Evolutionary conservation across 2,113 vertebrate genomes (phyloP).

Genomic region (Philantomba maxwellii): DNA sequence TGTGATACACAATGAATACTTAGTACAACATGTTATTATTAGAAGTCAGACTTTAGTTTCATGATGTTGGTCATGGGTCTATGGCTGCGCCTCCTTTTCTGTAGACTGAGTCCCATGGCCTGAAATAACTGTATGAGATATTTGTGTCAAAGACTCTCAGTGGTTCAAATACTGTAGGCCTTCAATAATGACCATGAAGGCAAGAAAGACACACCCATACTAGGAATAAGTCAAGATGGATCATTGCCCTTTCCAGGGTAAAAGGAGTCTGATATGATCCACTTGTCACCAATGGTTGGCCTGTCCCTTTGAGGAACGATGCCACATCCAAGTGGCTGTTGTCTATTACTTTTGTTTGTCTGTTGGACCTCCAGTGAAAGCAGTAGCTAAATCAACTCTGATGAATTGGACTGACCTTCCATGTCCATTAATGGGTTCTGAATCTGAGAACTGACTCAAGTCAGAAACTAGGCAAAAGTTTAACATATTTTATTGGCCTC

Average conservation of each 20-base stretch:
- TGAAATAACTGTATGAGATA: neutral
- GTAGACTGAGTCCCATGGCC: neutral
- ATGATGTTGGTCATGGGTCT: neutral
- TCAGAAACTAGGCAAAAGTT: neutral
- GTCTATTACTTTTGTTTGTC: neutral
- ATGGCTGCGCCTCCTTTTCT: neutral
- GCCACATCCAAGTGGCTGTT: neutral
- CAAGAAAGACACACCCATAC: neutral
- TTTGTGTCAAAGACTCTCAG: neutral
- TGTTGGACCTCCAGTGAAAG: neutral
- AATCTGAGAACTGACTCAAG: neutral
- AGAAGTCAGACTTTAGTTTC: neutral
- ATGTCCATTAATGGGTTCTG: neutral
- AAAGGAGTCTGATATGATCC: neutral
- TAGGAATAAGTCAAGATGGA: neutral
- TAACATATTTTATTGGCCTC: neutral
- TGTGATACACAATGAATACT: neutral
- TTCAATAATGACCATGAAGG: neutral
- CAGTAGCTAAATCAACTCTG: neutral
- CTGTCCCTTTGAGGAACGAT: neutral
- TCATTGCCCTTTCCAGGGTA: neutral
- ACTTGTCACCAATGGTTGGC: neutral
- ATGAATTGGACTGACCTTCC: neutral
- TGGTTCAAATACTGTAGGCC: neutral
- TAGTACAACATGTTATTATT: neutral